These are phyloP conservation scores for Bombus affinis DNA, from an alignment of 1,140 invertebrate genomes.

Conservation along the genomic window DNA sequence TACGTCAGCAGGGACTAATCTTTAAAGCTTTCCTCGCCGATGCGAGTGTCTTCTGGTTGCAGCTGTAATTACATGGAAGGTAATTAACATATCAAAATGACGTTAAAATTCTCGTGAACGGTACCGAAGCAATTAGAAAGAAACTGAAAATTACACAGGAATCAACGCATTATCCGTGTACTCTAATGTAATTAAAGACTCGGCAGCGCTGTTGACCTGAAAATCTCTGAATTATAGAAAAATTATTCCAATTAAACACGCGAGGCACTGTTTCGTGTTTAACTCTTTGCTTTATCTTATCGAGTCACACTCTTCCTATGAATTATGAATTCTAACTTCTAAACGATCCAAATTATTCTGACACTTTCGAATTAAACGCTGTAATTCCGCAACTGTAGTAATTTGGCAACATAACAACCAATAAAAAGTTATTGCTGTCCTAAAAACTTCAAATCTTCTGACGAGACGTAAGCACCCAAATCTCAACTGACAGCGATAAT, in stretches of 20 bases:
- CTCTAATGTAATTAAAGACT: too few species aligned
- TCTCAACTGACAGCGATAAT: not conserved
- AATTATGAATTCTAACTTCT: too few species aligned
- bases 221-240: not conserved
- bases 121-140: not conserved
- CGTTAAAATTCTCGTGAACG: not conserved
- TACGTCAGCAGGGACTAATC: not conserved
- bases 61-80: not conserved
- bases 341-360: not conserved
- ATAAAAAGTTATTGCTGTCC: too few species aligned
- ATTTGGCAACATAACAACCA: too few species aligned
- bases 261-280: not conserved
- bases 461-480: accelerated
- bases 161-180: not conserved
- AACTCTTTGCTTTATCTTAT: not conserved
- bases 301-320: not conserved
- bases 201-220: too few species aligned
- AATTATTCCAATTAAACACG: not conserved
- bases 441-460: not conserved
- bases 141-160: not conserved
- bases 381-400: too few species aligned
- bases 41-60: not conserved
- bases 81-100: not conserved
- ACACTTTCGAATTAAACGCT: not conserved
- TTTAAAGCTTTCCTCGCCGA: not conserved